Percentiles rank a stretch among this genome's conserved stretches.
Evolutionary conservation across 2,888 invertebrate species (phyloP).

Genomic region (Rhorus exstirpatorius): DNA sequence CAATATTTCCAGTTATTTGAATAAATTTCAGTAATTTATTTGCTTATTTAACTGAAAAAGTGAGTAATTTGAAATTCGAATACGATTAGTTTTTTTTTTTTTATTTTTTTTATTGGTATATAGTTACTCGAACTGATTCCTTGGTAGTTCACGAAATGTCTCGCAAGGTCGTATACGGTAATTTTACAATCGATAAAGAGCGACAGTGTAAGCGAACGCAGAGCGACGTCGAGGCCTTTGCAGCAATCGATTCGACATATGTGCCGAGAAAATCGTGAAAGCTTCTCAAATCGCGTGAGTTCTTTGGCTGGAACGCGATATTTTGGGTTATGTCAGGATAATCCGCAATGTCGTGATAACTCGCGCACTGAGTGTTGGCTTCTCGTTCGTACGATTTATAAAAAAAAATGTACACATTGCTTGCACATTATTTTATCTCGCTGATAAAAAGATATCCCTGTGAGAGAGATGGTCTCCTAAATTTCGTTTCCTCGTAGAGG

Average conservation of each 20-base stretch:
- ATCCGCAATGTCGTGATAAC: not conserved
- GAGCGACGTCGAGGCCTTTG: slow-evolving; percentile 19
- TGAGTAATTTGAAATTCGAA: not conserved
- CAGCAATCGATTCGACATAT: slow-evolving; percentile 48
- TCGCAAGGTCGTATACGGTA: slow-evolving; percentile 61
- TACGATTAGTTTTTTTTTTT: not conserved
- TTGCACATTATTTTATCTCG: no score
- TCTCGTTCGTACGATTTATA: not conserved
- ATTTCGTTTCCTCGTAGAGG: no score
- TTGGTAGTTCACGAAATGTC: slow-evolving; percentile 51
- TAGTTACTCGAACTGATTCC: slow-evolving; percentile 4
- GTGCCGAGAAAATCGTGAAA: slow-evolving; percentile 32
- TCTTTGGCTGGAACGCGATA: slow-evolving; percentile 17
- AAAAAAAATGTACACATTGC: no score
- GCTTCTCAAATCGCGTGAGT: slow-evolving; percentile 14
- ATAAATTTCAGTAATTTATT: not conserved
- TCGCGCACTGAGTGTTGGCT: not conserved
- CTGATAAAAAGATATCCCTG: no score
- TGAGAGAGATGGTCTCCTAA: no score
- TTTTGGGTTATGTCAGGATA: not conserved
- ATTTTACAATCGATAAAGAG: slow-evolving; percentile 54
- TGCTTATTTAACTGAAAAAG: not conserved
- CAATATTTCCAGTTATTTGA: not conserved
- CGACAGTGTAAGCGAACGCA: slow-evolving; percentile 24
- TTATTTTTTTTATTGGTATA: not conserved